Percentiles rank a stretch among this genome's conserved stretches.
Conservation (phyloP, 1,140 invertebrate species). For the Carcinoscorpius rotundicauda region DNA sequence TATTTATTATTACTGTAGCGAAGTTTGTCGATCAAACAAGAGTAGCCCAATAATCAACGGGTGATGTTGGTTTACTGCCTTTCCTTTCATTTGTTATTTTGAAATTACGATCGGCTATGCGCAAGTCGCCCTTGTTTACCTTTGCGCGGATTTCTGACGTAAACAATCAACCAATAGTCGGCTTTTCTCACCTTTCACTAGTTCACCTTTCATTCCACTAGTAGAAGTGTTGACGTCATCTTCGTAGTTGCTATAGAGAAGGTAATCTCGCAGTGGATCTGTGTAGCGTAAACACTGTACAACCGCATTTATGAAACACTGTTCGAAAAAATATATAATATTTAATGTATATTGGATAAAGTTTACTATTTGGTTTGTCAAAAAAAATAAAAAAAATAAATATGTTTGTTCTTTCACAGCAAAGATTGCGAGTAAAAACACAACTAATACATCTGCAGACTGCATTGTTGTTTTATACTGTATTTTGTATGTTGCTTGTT, state of each 20-base stretch:
- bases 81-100: too few species aligned
- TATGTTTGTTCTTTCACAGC: neutral
- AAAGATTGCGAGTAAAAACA: neutral
- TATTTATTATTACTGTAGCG: too few species aligned
- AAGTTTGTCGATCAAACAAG: too few species aligned
- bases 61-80: too few species aligned
- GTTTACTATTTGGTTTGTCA: too few species aligned
- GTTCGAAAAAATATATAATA: conserved; percentile 23
- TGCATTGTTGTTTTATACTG: too few species aligned
- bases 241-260: conserved; percentile 49
- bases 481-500: too few species aligned
- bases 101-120: neutral
- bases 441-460: too few species aligned
- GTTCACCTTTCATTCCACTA: conserved; percentile 68
- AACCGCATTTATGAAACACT: conserved; percentile 95
- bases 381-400: too few species aligned
- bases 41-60: too few species aligned
- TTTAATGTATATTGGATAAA: too few species aligned
- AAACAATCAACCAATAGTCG: neutral
- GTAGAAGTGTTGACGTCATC: conserved; percentile 60
- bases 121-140: neutral
- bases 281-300: conserved; percentile 88
- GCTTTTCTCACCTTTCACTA: conserved; percentile 48
- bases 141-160: neutral
- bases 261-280: conserved; percentile 60